A percentile compares a stretch with the other conserved stretches of the same genome.
Conservation (phyloP, 2,888 invertebrate genomes). For the Lepidochrysops patricia region DNA sequence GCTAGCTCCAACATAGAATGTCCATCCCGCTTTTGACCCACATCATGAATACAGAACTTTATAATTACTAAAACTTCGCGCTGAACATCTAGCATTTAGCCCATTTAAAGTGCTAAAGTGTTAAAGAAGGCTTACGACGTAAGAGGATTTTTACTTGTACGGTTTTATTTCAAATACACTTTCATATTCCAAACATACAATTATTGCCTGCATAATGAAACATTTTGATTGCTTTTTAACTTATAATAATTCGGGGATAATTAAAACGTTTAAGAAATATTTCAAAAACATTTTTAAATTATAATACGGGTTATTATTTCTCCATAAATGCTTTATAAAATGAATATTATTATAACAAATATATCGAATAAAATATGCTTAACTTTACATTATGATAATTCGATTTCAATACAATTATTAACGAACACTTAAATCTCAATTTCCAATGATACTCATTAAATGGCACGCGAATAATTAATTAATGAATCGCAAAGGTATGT, state of each 20-base stretch:
- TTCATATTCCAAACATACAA: not conserved
- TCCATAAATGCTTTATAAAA: too few relatives aligned
- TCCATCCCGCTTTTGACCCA: conserved; percentile 23
- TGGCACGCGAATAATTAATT: not conserved
- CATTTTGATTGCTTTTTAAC: conserved; percentile 2
- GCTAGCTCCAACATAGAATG: conserved; percentile 2
- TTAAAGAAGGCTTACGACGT: conserved; percentile 1
- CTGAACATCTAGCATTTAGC: conserved; percentile 17
- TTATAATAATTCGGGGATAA: too few relatives aligned
- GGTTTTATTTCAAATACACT: conserved; percentile 1
- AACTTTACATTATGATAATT: not conserved
- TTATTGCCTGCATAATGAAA: too few relatives aligned
- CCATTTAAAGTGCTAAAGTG: conserved; percentile 13
- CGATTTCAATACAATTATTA: not conserved
- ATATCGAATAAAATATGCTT: too few relatives aligned
- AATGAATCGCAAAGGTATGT: not conserved
- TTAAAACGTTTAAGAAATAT: too few relatives aligned
- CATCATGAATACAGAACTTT: conserved; percentile 20
- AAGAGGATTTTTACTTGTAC: conserved; percentile 9
- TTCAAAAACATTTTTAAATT: too few relatives aligned
- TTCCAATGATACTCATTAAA: not conserved
- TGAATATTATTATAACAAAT: too few relatives aligned
- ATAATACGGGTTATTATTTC: too few relatives aligned
- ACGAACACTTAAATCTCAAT: not conserved
- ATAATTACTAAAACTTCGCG: conserved; percentile 22